phyloP scores from a whole-genome alignment of 1,140 invertebrate genomes.

The Chelonus insularis region DNA sequence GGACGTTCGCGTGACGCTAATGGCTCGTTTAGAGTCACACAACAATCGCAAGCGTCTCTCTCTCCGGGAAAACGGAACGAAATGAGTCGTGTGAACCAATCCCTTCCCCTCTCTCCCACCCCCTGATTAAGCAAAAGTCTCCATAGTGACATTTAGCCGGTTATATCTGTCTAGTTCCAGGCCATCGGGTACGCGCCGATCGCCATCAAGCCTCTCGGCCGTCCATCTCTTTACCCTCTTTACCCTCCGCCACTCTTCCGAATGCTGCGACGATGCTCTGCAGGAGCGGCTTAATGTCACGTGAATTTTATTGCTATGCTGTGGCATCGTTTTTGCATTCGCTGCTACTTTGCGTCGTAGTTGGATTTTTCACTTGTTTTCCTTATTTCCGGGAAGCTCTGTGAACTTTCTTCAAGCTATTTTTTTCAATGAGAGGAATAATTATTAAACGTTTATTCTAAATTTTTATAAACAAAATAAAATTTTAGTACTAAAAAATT shows the following conservation, averaged over 20 bases:
- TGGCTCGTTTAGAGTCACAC: conserved; percentile 31
- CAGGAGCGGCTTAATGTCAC: conserved; percentile 37
- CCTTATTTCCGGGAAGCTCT: no score
- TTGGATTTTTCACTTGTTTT: background rate
- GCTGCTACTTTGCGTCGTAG: background rate
- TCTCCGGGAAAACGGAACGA: conserved; percentile 36
- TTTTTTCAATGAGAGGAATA: no score
- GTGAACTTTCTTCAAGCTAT: no score
- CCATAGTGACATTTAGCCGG: conserved; percentile 46
- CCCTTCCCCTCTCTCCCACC: conserved; percentile 13
- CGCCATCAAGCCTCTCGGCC: conserved; percentile 16
- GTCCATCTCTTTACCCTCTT: conserved; percentile 32
- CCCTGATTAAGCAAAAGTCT: conserved; percentile 44
- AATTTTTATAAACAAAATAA: no score
- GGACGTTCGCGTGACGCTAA: conserved; percentile 47
- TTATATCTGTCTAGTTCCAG: conserved; percentile 40
- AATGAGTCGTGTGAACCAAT: conserved; percentile 43
- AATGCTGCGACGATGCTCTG: conserved; percentile 4
- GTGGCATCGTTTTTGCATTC: conserved; percentile 18
- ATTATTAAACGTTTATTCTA: no score
- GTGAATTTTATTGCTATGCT: conserved; percentile 30
- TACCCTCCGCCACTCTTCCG: conserved; percentile 16
- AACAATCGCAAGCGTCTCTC: conserved; percentile 5
- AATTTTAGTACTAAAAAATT: no score
- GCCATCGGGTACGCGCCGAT: conserved; percentile 30